A percentile compares a stretch with the other conserved stretches of the same genome.
These are phyloP conservation scores for Melanostigma gelatinosum DNA, from an alignment of 2,113 vertebrate genomes.

Conservation along the genomic window DNA sequence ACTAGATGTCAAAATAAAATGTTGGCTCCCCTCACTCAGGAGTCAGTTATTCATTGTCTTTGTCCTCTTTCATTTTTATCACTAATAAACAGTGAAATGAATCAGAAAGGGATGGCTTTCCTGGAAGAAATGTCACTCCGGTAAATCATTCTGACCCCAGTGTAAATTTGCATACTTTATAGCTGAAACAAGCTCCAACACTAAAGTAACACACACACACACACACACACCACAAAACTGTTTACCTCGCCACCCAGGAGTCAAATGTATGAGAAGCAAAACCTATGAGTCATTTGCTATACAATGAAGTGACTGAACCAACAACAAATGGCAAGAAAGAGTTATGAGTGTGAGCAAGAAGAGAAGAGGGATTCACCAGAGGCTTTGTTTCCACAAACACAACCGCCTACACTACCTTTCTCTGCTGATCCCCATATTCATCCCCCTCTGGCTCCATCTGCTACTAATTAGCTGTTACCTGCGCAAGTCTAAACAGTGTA, in stretches of 20 bases:
- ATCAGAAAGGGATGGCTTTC: neutral
- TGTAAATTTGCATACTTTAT: neutral
- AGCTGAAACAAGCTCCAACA: neutral
- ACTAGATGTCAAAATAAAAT: neutral
- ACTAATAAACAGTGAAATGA: neutral
- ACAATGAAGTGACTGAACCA: neutral
- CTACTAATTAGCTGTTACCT: conserved; percentile 53
- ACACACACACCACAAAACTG: neutral
- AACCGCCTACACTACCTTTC: conserved; percentile 20
- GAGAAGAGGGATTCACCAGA: neutral
- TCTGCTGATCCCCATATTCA: conserved; percentile 35
- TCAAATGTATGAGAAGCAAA: conserved; percentile 2
- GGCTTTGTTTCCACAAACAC: conserved; percentile 31
- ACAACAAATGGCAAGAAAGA: neutral
- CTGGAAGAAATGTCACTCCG: neutral
- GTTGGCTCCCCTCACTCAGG: neutral
- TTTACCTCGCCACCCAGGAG: neutral
- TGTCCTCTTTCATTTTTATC: neutral
- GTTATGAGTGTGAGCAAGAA: conserved; percentile 21
- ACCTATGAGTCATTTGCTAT: conserved; percentile 4
- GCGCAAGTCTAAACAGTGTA: conserved; percentile 37
- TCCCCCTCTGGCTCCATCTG: conserved; percentile 42
- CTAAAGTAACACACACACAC: neutral
- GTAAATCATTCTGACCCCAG: neutral
- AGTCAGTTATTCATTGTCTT: neutral